Percentiles rank a stretch among this genome's conserved stretches.
Conservation (phyloP, 1,140 invertebrate genomes). For the Drosophila ohnishii region DNA sequence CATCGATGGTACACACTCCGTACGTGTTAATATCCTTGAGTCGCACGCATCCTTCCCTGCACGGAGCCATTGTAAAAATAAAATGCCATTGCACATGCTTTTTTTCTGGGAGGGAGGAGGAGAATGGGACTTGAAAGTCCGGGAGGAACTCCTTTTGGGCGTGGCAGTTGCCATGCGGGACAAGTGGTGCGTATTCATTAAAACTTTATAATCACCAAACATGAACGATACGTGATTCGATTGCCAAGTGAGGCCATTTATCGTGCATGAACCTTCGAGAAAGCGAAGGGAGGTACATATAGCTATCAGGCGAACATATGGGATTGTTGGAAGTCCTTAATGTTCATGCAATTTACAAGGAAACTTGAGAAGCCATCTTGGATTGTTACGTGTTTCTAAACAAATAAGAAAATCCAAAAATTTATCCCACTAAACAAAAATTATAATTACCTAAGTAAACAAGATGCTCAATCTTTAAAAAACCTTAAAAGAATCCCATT, state of each 20-base stretch:
- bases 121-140: conserved; percentile 1
- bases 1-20: conserved; percentile 53
- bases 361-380: conserved; percentile 1
- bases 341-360: conserved; percentile 1
- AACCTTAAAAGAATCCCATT: neutral
- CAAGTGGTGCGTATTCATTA: conserved; percentile 77
- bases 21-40: conserved; percentile 76
- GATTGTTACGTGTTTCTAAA: too few relatives aligned
- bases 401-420: too few relatives aligned
- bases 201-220: conserved; percentile 81
- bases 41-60: conserved; percentile 33
- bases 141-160: conserved; percentile 42
- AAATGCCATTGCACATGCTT: conserved; percentile 66
- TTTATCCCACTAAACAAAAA: neutral
- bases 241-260: conserved; percentile 68
- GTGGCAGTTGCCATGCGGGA: conserved; percentile 28
- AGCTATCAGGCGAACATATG: conserved; percentile 35
- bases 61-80: conserved; percentile 64
- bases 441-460: neutral
- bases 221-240: conserved; percentile 75
- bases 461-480: neutral
- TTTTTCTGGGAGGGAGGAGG: conserved; percentile 11
- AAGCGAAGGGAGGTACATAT: conserved; percentile 1
- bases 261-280: conserved; percentile 51
- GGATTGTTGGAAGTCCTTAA: conserved; percentile 12